Percentiles rank a stretch among this genome's conserved stretches.
These are phyloP conservation scores for Metellina segmentata DNA, from an alignment of 2,888 invertebrate genomes.

Conservation along the genomic window DNA sequence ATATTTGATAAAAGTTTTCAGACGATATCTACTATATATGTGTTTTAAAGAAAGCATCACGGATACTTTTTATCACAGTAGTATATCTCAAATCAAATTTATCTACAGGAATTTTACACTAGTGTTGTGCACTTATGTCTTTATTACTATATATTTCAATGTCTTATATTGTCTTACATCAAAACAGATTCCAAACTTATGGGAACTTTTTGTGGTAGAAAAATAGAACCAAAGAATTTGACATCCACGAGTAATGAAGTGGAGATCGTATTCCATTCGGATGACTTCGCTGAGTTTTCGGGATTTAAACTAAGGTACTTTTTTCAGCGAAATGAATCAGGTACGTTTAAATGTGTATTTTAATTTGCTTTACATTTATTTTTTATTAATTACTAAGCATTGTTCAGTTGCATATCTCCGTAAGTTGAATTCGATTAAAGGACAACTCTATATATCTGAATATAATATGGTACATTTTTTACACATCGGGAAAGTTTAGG, in stretches of 20 bases:
- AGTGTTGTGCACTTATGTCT: not conserved
- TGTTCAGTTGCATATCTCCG: too few species aligned
- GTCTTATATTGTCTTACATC: not conserved
- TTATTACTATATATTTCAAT: too few species aligned
- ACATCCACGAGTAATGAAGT: constrained; percentile 72
- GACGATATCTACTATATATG: too few species aligned
- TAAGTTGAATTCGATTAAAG: too few species aligned
- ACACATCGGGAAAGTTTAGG: too few species aligned
- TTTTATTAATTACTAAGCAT: too few species aligned
- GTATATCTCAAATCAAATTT: not conserved
- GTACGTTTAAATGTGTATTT: constrained; percentile 2
- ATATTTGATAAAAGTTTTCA: too few species aligned
- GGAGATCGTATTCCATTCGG: constrained; percentile 75
- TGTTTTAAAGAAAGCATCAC: too few species aligned
- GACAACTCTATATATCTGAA: too few species aligned
- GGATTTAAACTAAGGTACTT: constrained; percentile 77
- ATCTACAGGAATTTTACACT: not conserved
- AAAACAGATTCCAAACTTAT: constrained; percentile 67
- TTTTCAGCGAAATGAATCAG: constrained; percentile 56
- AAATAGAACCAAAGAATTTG: constrained; percentile 57
- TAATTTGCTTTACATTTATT: not conserved
- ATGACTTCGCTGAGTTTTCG: constrained; percentile 76
- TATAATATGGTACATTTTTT: too few species aligned
- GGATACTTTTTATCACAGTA: too few species aligned
- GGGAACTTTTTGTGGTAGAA: constrained; percentile 74